phyloP scores from a whole-genome alignment of 1,140 invertebrate genomes.

The Conopomorpha cramerella region DNA sequence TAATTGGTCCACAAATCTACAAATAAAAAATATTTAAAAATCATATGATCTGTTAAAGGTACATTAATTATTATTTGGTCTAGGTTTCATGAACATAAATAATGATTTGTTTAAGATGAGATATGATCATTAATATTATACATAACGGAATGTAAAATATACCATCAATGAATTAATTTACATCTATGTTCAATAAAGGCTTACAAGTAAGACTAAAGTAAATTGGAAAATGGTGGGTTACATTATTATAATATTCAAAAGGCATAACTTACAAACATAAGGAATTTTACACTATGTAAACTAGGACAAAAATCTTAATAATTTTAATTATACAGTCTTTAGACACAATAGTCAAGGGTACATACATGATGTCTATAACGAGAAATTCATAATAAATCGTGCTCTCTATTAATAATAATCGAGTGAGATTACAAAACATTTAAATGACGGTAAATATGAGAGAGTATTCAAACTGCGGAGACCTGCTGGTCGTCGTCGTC shows the following conservation, averaged over 20 bases:
- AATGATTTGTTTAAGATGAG: no score
- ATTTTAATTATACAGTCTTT: slow-evolving; percentile 58
- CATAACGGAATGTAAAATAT: slow-evolving; percentile 59
- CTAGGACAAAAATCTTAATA: slow-evolving; percentile 44
- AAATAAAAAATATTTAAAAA: slow-evolving; percentile 38
- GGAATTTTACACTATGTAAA: slow-evolving; percentile 51
- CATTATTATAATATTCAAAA: slow-evolving; percentile 28
- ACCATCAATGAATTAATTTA: slow-evolving; percentile 35
- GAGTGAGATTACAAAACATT: slow-evolving; percentile 56
- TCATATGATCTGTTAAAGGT: slow-evolving; percentile 48
- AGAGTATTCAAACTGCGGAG: slow-evolving; percentile 41
- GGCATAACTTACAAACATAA: slow-evolving; percentile 33
- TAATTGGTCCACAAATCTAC: slow-evolving; percentile 55
- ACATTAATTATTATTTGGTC: slow-evolving; percentile 61
- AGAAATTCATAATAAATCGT: slow-evolving; percentile 40
- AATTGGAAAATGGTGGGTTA: slow-evolving; percentile 58
- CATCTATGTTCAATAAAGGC: slow-evolving; percentile 43
- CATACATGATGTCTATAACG: slow-evolving; percentile 38
- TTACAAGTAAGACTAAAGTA: slow-evolving; percentile 41
- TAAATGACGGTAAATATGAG: slow-evolving; percentile 29
- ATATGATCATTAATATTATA: slow-evolving; percentile 39
- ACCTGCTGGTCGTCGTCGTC: slow-evolving; percentile 70
- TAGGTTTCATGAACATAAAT: slow-evolving; percentile 58
- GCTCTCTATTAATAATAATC: slow-evolving; percentile 49
- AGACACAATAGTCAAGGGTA: slow-evolving; percentile 49